Conservation (phyloP, 2,113 vertebrate genomes). For the Thryonomys swinderianus region DNA sequence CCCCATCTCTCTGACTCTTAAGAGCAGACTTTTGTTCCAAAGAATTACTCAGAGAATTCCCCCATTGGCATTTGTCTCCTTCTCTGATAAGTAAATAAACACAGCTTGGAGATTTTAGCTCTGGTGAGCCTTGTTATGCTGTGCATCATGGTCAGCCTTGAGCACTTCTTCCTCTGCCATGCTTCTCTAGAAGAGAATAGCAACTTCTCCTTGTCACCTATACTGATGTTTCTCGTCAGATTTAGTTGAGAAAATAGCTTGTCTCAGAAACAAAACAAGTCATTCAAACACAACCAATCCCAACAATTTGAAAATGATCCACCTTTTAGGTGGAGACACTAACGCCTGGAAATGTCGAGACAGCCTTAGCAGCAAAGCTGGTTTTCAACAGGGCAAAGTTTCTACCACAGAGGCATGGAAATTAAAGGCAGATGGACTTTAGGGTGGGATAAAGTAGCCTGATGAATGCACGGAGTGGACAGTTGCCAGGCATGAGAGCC, state of each 20-base stretch:
- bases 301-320: neutral
- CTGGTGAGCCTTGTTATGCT: too few relatives aligned
- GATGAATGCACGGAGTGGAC: neutral
- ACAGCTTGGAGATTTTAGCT: neutral
- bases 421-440: too few relatives aligned
- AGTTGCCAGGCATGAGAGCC: fast-evolving
- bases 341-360: neutral
- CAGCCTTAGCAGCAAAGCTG: neutral
- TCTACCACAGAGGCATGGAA: neutral
- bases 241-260: neutral
- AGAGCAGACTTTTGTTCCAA: neutral
- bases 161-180: neutral
- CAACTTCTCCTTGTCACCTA: neutral
- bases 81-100: neutral
- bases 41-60: neutral
- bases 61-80: neutral
- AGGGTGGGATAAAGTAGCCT: too few relatives aligned
- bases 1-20: neutral
- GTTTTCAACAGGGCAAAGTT: neutral
- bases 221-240: neutral
- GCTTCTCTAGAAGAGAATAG: neutral
- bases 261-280: neutral
- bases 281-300: neutral
- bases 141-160: neutral
- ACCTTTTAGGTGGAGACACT: neutral